Conservation (phyloP, 2,888 invertebrate species). For the Seladonia tumulorum region DNA sequence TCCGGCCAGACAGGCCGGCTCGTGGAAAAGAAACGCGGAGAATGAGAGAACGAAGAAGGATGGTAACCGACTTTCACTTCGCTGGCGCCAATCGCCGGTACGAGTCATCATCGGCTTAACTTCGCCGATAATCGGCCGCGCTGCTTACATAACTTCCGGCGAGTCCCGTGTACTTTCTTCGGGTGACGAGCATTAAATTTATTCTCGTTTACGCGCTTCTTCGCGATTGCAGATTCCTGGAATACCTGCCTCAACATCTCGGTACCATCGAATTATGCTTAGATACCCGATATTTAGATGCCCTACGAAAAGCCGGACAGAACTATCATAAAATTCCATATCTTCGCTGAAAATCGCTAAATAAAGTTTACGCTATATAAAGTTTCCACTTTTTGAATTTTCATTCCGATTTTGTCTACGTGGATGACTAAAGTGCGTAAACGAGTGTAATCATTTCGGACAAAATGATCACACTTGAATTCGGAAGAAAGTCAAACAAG, state of each 20-base stretch:
- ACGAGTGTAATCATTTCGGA: too few species aligned
- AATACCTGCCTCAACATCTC: too few species aligned
- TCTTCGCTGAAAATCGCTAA: neutral
- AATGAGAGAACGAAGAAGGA: slow-evolving; percentile 62
- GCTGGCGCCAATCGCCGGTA: slow-evolving; percentile 73
- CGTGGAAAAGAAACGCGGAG: slow-evolving; percentile 44
- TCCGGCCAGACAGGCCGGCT: slow-evolving; percentile 24
- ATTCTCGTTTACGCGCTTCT: neutral
- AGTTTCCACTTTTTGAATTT: too few species aligned
- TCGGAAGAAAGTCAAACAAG: too few species aligned
- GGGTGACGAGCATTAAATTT: neutral
- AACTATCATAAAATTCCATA: too few species aligned
- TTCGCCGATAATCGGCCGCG: slow-evolving; percentile 70
- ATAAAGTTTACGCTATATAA: too few species aligned
- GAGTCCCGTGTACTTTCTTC: slow-evolving; percentile 45
- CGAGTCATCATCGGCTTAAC: slow-evolving; percentile 74
- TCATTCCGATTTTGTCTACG: too few species aligned
- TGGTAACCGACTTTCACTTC: slow-evolving; percentile 78
- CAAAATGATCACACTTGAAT: too few species aligned
- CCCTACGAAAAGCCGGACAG: too few species aligned
- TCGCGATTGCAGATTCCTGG: neutral
- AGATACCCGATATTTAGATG: too few species aligned
- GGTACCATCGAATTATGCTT: too few species aligned
- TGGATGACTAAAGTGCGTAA: too few species aligned
- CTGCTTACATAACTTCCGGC: slow-evolving; percentile 76